Evolutionary conservation across 2,888 invertebrate genomes (phyloP).

Genomic region (Eristalis intricaria): DNA sequence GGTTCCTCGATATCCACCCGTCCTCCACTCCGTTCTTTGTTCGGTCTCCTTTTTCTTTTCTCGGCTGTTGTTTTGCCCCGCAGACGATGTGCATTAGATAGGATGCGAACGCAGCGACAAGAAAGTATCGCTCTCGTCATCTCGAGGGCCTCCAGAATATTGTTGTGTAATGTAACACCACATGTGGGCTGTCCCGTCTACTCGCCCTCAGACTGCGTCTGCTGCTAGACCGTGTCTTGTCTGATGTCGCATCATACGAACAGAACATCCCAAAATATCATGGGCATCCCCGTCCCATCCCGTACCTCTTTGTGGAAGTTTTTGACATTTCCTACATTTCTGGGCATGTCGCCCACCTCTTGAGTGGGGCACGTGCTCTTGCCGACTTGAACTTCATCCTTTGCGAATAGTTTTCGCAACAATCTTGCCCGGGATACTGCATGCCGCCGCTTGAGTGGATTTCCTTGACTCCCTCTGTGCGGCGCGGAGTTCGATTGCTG

Average conservation of each 20-base stretch:
- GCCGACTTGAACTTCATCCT: not conserved
- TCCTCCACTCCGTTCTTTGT: not conserved
- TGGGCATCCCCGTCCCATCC: not conserved
- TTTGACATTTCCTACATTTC: not conserved
- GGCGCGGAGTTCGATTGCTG: not conserved
- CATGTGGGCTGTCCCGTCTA: conserved; percentile 29
- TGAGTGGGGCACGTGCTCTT: not conserved
- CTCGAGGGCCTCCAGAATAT: not conserved
- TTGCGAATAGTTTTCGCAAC: not conserved
- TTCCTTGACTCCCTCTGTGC: not conserved
- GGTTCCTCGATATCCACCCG: conserved; percentile 34
- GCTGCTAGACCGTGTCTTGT: conserved; percentile 1
- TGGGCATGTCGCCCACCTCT: not conserved
- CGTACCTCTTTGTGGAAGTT: not conserved
- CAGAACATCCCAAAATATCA: conserved; percentile 6
- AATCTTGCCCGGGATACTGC: not conserved
- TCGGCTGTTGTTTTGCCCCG: not conserved
- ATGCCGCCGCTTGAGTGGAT: not conserved
- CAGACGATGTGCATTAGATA: conserved; percentile 19
- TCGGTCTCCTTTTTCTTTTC: not conserved
- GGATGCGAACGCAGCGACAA: conserved; percentile 14
- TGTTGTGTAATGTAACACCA: conserved; percentile 36
- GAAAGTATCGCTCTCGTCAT: conserved; percentile 2
- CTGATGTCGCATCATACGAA: conserved; percentile 16
- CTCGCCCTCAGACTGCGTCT: conserved; percentile 2